A percentile compares a stretch with the other conserved stretches of the same genome.
phyloP scores from a whole-genome alignment of 2,888 invertebrate species.

The Beris chalybata region DNA sequence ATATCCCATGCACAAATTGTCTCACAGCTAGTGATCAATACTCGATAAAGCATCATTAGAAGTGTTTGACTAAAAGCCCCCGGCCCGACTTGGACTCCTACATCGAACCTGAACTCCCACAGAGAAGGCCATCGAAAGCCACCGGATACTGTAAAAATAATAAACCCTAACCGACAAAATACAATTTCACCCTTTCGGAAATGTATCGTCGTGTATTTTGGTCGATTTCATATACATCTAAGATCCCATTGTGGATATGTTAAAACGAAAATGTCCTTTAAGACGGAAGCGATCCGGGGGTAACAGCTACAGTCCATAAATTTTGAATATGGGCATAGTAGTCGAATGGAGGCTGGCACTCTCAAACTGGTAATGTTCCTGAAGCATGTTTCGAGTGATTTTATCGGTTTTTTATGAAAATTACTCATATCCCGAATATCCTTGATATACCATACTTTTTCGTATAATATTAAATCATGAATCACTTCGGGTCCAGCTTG shows the following conservation, averaged over 20 bases:
- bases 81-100: background rate
- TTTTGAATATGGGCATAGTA: constrained; percentile 27
- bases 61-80: constrained; percentile 35
- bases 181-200: constrained; percentile 30
- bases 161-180: constrained; percentile 28
- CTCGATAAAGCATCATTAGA: constrained; percentile 39
- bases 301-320: constrained; percentile 31
- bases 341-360: constrained; percentile 25
- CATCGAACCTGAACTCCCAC: constrained; percentile 13
- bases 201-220: constrained; percentile 22
- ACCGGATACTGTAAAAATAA: constrained; percentile 31
- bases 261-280: constrained; percentile 30
- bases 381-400: constrained; percentile 40
- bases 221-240: constrained; percentile 21
- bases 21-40: constrained; percentile 43
- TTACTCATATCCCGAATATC: constrained; percentile 24
- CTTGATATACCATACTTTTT: background rate
- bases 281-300: constrained; percentile 25
- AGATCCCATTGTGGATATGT: constrained; percentile 19
- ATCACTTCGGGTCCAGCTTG: no score
- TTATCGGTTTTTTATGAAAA: constrained; percentile 40
- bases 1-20: constrained; percentile 57
- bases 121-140: constrained; percentile 20
- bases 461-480: no score
- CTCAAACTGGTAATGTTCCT: constrained; percentile 38